Evolutionary conservation across 2,113 vertebrate species (phyloP).

Genomic region (Axis porcinus): DNA sequence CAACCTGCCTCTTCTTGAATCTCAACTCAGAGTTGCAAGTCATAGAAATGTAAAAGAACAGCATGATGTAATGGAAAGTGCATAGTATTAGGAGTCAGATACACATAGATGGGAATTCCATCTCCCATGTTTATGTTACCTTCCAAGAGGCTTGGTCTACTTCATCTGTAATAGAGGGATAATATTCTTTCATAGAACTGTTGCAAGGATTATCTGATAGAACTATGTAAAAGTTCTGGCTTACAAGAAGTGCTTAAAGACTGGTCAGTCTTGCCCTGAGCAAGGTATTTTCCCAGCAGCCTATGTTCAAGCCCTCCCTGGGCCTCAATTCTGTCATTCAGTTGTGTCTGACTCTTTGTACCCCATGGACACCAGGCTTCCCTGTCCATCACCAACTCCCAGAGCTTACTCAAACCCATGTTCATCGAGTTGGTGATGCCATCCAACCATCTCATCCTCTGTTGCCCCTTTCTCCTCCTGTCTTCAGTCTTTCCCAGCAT

Average conservation of each 20-base stretch:
- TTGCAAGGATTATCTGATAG: not conserved
- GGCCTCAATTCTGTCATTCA: not conserved
- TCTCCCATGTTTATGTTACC: not conserved
- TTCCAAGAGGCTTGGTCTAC: not conserved
- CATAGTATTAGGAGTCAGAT: not conserved
- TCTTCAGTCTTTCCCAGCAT: not conserved
- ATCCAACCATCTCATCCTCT: not conserved
- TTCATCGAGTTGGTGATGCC: not conserved
- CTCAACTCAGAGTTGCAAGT: not conserved
- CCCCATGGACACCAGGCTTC: not conserved
- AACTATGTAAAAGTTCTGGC: not conserved
- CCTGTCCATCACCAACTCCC: not conserved
- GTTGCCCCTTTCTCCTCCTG: not conserved
- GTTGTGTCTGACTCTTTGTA: not conserved
- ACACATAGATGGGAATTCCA: not conserved
- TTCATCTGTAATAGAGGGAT: not conserved
- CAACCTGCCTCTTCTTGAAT: not conserved
- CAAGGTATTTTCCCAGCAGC: not conserved
- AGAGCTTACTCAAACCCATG: not conserved
- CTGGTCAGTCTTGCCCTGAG: not conserved
- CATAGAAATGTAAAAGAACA: not conserved
- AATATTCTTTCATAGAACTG: not conserved
- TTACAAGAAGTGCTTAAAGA: not conserved
- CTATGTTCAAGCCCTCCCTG: not conserved
- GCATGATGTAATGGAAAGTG: not conserved